Evolutionary conservation across 1,140 invertebrate genomes (phyloP).

Genomic region (Littorina saxatilis): DNA sequence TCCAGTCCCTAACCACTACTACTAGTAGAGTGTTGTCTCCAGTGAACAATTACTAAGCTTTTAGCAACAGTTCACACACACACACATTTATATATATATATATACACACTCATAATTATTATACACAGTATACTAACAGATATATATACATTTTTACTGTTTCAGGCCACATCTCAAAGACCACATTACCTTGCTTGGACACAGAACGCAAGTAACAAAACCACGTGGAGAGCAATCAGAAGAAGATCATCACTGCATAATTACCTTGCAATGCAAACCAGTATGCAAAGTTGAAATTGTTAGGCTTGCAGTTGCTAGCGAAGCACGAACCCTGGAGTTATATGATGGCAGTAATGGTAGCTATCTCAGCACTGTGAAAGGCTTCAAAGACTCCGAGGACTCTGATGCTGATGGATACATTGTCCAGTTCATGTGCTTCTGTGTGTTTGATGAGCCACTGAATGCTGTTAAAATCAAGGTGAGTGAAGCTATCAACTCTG

Average conservation of each 20-base stretch:
- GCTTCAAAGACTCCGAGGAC: conserved; percentile 3
- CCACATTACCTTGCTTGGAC: not conserved
- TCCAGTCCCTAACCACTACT: too few species aligned
- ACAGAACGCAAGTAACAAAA: conserved; percentile 6
- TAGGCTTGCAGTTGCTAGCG: conserved; percentile 12
- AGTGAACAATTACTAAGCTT: not conserved
- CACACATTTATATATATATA: too few species aligned
- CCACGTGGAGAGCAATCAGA: not conserved
- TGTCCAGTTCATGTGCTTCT: conserved; percentile 16
- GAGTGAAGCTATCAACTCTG: not conserved
- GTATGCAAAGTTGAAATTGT: not conserved
- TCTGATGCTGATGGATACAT: conserved; percentile 4
- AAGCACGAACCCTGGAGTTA: conserved; percentile 26
- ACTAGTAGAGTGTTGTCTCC: not conserved
- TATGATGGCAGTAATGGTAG: conserved; percentile 29
- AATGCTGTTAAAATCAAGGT: conserved; percentile 13
- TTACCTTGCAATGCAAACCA: conserved; percentile 26
- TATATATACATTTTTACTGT: not conserved
- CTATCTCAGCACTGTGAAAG: conserved; percentile 32
- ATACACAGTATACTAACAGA: not conserved
- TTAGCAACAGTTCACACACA: too few species aligned
- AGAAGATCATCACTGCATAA: not conserved
- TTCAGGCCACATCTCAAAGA: not conserved
- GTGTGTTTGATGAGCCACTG: not conserved
- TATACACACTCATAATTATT: too few species aligned